Conservation (phyloP, 2,113 vertebrate species). For the Cyanistes caeruleus region DNA sequence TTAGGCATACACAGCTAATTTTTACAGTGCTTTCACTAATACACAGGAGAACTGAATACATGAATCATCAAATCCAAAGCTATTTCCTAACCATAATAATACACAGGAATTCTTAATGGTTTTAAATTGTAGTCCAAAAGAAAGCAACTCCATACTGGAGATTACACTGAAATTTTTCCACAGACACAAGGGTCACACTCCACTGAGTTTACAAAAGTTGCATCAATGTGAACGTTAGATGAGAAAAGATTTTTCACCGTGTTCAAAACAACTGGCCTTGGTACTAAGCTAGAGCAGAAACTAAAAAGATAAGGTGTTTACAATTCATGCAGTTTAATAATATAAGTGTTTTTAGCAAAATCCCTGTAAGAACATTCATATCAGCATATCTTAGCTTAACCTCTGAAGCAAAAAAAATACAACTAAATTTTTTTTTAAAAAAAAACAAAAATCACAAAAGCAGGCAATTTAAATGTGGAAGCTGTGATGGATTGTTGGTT, state of each 20-base stretch:
- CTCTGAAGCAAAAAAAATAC: neutral
- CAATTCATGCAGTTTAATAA: neutral
- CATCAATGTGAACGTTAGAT: neutral
- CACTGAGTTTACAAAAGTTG: neutral
- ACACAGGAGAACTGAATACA: neutral
- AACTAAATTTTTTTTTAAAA: neutral
- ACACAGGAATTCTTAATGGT: neutral
- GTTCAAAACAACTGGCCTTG: neutral
- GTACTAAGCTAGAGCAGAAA: neutral
- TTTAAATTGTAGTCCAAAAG: neutral
- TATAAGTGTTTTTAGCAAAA: neutral
- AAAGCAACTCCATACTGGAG: neutral
- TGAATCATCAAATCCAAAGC: neutral
- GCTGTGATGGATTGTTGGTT: neutral
- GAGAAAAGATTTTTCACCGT: neutral
- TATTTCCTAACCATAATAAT: neutral
- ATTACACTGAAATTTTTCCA: neutral
- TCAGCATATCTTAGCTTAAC: neutral
- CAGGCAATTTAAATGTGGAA: neutral
- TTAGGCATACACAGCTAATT: neutral
- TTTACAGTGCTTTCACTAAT: neutral
- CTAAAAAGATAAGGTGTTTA: neutral
- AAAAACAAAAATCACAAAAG: neutral
- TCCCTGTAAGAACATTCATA: neutral
- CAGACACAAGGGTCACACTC: neutral